These are phyloP conservation scores for Athalia rosae DNA, from an alignment of 2,888 invertebrate genomes.

Conservation along the genomic window DNA sequence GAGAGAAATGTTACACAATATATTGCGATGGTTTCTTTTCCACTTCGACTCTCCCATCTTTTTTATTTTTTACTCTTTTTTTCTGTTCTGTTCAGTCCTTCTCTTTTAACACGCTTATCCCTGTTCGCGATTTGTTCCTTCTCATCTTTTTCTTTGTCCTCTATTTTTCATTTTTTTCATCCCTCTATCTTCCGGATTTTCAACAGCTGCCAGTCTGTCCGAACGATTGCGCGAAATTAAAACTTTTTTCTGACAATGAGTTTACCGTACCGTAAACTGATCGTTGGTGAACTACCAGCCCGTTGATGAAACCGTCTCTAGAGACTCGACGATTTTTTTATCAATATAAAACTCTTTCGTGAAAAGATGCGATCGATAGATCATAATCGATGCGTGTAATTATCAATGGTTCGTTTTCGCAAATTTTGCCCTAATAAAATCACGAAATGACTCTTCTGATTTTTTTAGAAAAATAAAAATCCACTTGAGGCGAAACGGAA, in stretches of 20 bases:
- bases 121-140: slow-evolving; percentile 41
- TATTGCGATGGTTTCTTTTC: slow-evolving; percentile 29
- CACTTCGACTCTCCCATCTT: slow-evolving; percentile 29
- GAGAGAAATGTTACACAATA: slow-evolving; percentile 41
- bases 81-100: slow-evolving; percentile 33
- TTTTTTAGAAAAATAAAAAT: too few relatives aligned
- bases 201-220: slow-evolving; percentile 35
- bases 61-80: slow-evolving; percentile 42
- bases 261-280: slow-evolving; percentile 24
- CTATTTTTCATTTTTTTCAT: slow-evolving; percentile 46
- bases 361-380: too few relatives aligned
- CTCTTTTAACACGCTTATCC: slow-evolving; percentile 22
- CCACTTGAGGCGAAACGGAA: background rate
- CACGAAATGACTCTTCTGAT: too few relatives aligned
- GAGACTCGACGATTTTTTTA: too few relatives aligned
- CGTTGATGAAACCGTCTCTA: too few relatives aligned
- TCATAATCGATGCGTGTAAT: too few relatives aligned
- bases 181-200: slow-evolving; percentile 43
- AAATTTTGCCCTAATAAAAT: too few relatives aligned
- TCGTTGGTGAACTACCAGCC: background rate
- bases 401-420: too few relatives aligned
- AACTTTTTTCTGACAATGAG: slow-evolving; percentile 59
- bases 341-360: too few relatives aligned
- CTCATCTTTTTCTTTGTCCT: slow-evolving; percentile 47
- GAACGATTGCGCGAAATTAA: slow-evolving; percentile 59